Evolutionary conservation across 1,140 invertebrate species (phyloP), one percentile per base, ranked within the genome.

Genomic region (Belonocnema kinseyi): DNA sequence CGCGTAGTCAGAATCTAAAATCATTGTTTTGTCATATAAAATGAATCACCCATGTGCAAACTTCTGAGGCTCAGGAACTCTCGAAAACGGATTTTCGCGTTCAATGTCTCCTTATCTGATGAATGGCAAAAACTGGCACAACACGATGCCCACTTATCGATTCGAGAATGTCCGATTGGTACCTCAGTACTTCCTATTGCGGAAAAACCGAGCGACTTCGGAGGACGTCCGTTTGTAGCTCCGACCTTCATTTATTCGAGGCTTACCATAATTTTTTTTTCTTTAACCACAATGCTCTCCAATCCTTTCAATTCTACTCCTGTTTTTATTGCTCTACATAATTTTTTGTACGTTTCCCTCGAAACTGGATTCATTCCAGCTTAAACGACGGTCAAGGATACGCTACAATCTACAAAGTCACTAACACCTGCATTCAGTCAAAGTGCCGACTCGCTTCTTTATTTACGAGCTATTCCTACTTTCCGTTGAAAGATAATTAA

Each of bases 191-290:
- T 66, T 33, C 13, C 21, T 66, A 33, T 33, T 19, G 53, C 14
- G 73, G 46, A 75, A 74, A 75, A 75, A 78, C 75, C 73, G 53
- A 72, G 52, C 46, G n/a, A 72, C 73, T 71, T 75, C 73, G 73
- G 50, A 75, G 73, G 73, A 78, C 77, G 52, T 58, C 51, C 56
- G 77, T 75, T 71, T 70, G 19, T 74, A 75, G 77, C 77, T 78
- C 53, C 70, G 73, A 78, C 70, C 73, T 74, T 74, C 74, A 75
- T 40, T 74, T 26, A 51, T 54, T 51, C 70, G 58, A 66, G 33
- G 10, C 26, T 66, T 66, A 46, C 26, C 13, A 7, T 46, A 66
- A 66, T 66, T 66, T 40, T 33, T 33, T 26, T 33, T 46, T n/a
- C 26, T n/a, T n/a, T 66, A 56, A 19, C n/a, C 26, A 40, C 14